Evolutionary conservation across 2,113 vertebrate species (phyloP), one percentile per base, ranked within the genome.

Genomic region (Oreochromis spilurus): DNA sequence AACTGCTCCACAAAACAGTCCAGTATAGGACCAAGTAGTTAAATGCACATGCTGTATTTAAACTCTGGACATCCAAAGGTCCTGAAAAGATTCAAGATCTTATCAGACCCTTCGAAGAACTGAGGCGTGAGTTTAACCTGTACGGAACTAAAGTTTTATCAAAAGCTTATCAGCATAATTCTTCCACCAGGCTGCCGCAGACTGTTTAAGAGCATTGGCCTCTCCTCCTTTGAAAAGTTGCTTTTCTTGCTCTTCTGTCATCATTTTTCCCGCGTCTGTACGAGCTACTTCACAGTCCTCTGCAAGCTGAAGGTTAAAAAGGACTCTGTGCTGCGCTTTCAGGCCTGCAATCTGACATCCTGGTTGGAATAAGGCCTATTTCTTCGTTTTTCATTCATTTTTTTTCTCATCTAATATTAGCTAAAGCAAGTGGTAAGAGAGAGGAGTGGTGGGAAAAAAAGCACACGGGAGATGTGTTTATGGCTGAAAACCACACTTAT

Each of bases 401-500:
- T 72, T 70, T 14, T 1, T 0, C 19, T 65, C 60, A 21, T 45
- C 45, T 67, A n/a, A 84, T 17, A 54, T 45, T 4, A 50, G 5
- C 58, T 72, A 34, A 12, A 36, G 45, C 12, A 3, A 2, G 4
- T 6, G 17, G 14, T 2, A 10, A 19, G 7, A 58, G 53, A 21
- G 14, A 17, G 7, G 5, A 38, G 19, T 9, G 19, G 3, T 26
- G 1, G 17, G 2, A 29, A 7, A 31, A 5, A 9, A 36, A 17
- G 58, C 16, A 55, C 13, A 38, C 12, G 3, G 5, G 29, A 52
- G 45, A 65, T 0, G 78, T 13, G 58, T 81, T 36, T 31, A 21
- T 8, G 19, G 82, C 60, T 82, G 53, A 67, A 54, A 85, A 26
- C 67, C 14, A 62, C 81, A 82, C 86, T 91, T 87, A 45, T 87